These are phyloP conservation scores for Abrostola tripartita DNA, from an alignment of 2,888 invertebrate genomes.

Conservation along the genomic window DNA sequence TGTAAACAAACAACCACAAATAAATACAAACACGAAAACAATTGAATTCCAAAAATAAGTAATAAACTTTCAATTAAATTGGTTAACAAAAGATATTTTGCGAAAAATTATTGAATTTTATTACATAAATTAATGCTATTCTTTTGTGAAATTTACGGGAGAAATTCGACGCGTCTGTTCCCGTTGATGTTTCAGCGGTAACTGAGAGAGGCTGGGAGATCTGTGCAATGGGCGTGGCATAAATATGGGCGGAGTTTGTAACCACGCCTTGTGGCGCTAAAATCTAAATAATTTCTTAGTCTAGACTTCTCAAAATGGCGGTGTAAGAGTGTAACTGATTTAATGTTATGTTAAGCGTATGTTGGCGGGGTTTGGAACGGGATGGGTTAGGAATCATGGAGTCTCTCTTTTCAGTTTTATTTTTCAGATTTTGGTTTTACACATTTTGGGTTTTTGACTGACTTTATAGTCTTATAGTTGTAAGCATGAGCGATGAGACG, in stretches of 20 bases:
- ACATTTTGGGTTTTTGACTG: no score
- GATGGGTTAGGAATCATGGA: neutral
- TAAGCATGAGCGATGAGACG: no score
- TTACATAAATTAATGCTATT: neutral
- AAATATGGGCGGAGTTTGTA: slow-evolving; percentile 35
- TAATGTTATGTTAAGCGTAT: neutral
- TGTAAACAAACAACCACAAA: slow-evolving; percentile 62
- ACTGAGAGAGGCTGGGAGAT: slow-evolving; percentile 28
- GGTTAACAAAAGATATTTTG: neutral
- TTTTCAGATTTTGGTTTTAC: no score
- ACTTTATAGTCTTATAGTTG: no score
- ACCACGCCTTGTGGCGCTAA: slow-evolving; percentile 52
- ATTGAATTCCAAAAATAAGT: neutral
- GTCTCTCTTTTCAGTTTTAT: no score
- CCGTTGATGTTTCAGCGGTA: neutral
- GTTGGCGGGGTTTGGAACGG: neutral
- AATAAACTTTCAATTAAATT: neutral
- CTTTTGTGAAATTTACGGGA: neutral
- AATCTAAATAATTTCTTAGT: slow-evolving; percentile 61
- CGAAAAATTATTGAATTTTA: neutral
- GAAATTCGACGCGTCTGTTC: slow-evolving; percentile 10
- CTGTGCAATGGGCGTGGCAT: slow-evolving; percentile 29
- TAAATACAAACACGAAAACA: slow-evolving; percentile 20
- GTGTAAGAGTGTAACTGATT: slow-evolving; percentile 1
- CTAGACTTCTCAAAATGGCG: slow-evolving; percentile 64